Evolutionary conservation across 2,888 invertebrate species (phyloP), one percentile per base, ranked within the genome.

Genomic region (Tetragnatha montana): DNA sequence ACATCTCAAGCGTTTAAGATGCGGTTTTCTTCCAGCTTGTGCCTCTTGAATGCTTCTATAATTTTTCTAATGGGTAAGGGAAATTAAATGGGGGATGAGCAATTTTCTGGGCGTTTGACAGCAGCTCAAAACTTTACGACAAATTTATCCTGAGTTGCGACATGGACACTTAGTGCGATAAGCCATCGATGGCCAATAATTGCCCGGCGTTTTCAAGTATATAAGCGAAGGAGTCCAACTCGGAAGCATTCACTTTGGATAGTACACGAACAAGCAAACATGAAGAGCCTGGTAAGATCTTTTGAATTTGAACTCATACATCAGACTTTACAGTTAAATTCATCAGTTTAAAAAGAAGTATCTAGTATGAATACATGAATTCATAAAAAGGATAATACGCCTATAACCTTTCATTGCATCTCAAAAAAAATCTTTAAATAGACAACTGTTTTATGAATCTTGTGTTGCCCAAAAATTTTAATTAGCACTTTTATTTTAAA

Each of bases 1-100:
- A 81, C 81, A 87, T 81, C 60, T 81, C 87, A 87, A 69, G 87
- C 87, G 87, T 87, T 87, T 71, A 87, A 49, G 49, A 60, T 60
- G 19, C 79, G 49, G 47, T 85, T 85, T 70, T 78, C 49, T 79
- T 85, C 10, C 22, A 51, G 50, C 50, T 78, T 70, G 70, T 12
- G 47, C 68, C 75, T 75, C 80, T 49, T 87, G 80, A 87, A 87
- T 73, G 87, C 87, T 81, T 81, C 87, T 74, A 74, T 87, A 87
- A 81, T 87, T 87, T 87, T 75, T 22, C 49, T 87, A 87, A 87
- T 87, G 73, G 80, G 74, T 81, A 75, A 71, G 21, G 78, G 78
- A 87, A 87, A 80, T 87, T 60, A 60, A 60, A 87, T 69, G 35
- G 50, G 79, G 71, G 79, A 86, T 80, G 80, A 85, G 50, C 51